Percentiles rank a stretch among this genome's conserved stretches.
phyloP scores from a whole-genome alignment of 2,113 vertebrate species.

The Hyperopisus bebe region DNA sequence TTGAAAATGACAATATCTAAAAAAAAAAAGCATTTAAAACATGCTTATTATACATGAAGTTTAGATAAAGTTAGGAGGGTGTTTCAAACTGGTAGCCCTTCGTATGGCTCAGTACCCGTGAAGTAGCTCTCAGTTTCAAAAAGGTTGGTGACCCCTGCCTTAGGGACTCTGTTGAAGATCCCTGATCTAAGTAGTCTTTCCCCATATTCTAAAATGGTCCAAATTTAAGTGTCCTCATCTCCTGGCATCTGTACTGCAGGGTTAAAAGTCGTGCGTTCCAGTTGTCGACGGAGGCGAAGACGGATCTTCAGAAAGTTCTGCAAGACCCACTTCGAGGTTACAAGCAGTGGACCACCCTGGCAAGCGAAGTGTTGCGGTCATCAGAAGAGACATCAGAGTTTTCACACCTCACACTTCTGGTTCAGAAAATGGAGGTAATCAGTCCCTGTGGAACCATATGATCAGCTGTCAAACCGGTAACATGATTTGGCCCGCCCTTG shows the following conservation, averaged over 20 bases:
- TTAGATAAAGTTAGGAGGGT: no score
- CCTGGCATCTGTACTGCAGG: conserved; percentile 48
- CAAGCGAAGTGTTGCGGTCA: conserved; percentile 65
- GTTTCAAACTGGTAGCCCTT: no score
- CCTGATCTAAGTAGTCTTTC: neutral
- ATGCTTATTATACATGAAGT: no score
- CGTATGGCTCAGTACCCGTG: no score
- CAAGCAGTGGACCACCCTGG: conserved; percentile 65
- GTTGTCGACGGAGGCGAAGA: conserved; percentile 59
- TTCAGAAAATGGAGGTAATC: conserved; percentile 78
- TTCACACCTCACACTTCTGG: conserved; percentile 57
- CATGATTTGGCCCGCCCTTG: neutral
- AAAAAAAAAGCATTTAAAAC: no score
- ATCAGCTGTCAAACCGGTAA: neutral
- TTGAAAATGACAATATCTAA: no score
- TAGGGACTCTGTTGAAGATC: neutral
- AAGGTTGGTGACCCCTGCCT: no score
- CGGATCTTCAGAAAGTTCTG: conserved; percentile 59
- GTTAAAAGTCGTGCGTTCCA: conserved; percentile 65
- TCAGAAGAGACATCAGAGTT: conserved; percentile 64
- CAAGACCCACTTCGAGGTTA: conserved; percentile 69
- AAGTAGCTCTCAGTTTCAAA: no score
- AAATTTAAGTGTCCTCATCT: neutral
- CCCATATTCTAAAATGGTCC: neutral
- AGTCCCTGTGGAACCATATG: no score